Conservation (phyloP, 2,797 vertebrate species). For the Epinephelus malabaricus region DNA sequence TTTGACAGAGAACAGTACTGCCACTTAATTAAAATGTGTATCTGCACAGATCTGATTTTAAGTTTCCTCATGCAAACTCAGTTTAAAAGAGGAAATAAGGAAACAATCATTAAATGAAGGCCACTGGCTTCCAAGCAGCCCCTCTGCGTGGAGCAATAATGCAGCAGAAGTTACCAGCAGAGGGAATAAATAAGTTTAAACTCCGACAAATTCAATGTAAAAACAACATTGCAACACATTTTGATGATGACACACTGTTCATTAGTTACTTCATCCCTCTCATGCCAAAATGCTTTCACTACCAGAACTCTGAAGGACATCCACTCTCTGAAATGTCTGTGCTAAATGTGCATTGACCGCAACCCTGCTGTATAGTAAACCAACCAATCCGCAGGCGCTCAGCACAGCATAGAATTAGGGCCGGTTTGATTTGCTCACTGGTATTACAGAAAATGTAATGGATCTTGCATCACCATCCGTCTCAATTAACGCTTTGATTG, state of each 20-base stretch:
- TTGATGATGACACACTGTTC: conserved; percentile 51
- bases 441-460: conserved; percentile 72
- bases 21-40: background rate
- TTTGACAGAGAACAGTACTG: background rate
- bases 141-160: background rate
- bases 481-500: conserved; percentile 78
- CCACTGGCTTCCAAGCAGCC: conserved; percentile 11
- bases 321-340: conserved; percentile 38
- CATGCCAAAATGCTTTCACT: conserved; percentile 32
- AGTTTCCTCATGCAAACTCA: conserved; percentile 1
- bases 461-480: conserved; percentile 79
- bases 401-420: conserved; percentile 62
- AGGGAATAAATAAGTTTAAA: conserved; percentile 29
- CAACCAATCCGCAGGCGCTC: conserved; percentile 43
- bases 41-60: background rate
- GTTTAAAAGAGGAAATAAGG: background rate
- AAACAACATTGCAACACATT: conserved; percentile 43
- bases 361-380: conserved; percentile 38
- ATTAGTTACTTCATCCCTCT: conserved; percentile 31
- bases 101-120: background rate
- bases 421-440: conserved; percentile 67
- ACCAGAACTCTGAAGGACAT: conserved; percentile 43
- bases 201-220: conserved; percentile 23
- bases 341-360: conserved; percentile 61
- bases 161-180: conserved; percentile 26